A percentile compares a stretch with the other conserved stretches of the same genome.
Conservation (phyloP, 2,888 invertebrate species). For the Osmoderma eremita region DNA sequence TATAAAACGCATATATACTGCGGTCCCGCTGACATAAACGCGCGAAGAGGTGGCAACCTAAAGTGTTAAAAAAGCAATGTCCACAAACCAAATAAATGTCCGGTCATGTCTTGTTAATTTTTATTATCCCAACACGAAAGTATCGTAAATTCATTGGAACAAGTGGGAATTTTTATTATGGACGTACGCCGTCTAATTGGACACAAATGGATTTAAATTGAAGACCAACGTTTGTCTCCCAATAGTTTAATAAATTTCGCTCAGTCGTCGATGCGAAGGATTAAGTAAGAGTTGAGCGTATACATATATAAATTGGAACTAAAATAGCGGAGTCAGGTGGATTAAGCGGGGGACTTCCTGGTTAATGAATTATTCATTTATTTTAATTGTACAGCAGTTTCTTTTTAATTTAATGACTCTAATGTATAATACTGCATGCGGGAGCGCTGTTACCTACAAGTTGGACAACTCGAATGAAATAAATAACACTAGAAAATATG, state of each 20-base stretch:
- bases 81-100: slow-evolving; percentile 36
- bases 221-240: slow-evolving; percentile 12
- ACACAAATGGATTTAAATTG: slow-evolving; percentile 36
- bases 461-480: slow-evolving; percentile 8
- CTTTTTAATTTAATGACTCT: slow-evolving; percentile 20
- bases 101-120: slow-evolving; percentile 35
- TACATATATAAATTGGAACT: slow-evolving; percentile 30
- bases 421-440: slow-evolving; percentile 16
- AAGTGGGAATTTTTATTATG: slow-evolving; percentile 32
- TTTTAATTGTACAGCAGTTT: slow-evolving; percentile 27
- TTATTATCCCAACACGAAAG: slow-evolving; percentile 28
- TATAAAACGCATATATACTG: slow-evolving; percentile 4
- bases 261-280: slow-evolving; percentile 20
- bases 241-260: slow-evolving; percentile 27
- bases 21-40: background rate
- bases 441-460: slow-evolving; percentile 1
- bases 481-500: slow-evolving; percentile 10
- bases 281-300: slow-evolving; percentile 20
- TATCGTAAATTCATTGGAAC: slow-evolving; percentile 35
- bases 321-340: slow-evolving; percentile 33
- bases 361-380: slow-evolving; percentile 36
- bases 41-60: slow-evolving; percentile 30
- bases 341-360: slow-evolving; percentile 31
- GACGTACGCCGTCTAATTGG: slow-evolving; percentile 31
- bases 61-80: slow-evolving; percentile 35